Base-by-base conservation (phyloP, 2,797 vertebrate genomes). In the Staurois parvus region DNA sequence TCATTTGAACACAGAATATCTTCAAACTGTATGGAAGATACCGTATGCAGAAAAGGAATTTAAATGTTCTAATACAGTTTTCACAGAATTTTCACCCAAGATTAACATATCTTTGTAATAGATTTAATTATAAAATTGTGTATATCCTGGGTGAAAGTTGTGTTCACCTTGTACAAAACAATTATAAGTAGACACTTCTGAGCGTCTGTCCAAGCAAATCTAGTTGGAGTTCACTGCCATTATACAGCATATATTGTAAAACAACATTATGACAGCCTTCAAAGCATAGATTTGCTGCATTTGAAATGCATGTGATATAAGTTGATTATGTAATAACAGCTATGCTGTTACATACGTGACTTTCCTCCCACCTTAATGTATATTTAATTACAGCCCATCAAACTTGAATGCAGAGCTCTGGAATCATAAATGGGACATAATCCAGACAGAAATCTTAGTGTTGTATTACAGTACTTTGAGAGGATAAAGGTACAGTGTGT, bases 331-430 rank as follows among this genome's bases (percentile, higher is more conserved):
- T n/a, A 37, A 72, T 72, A 37, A 72, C 26, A 73, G 26, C n/a
- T 26, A 29, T 45, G 52, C 26, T 45, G 40, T 73, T 26, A 48
- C n/a, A 48, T 48, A 73, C n/a, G 40, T 73, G 72, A 28, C 40
- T 48, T 73, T 73, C 72, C 72, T 48, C 26, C 72, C 13, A 73
- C 28, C 72, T 48, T 73, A 45, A 73, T 73, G 72, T 73, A 73
- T 73, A 73, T 73, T 45, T 73, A 73, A 73, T 73, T 45, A 48
- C n/a, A 73, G n/a, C n/a, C 72, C 37, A 73, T 73, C 72, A 73
- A 73, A 73, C 72, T 73, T 28, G 13, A 40, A 72, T 72, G 37
- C 34, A 72, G 34, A 34, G 32, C 13, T 72, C 69, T 40, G 69
- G 32, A 40, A 72, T 59, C 52, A 59, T 72, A 72, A 40, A n/a